Percentiles rank a stretch among this genome's conserved stretches.
Evolutionary conservation across 2,113 vertebrate species (phyloP).

Genomic region (Mesitornis unicolor): DNA sequence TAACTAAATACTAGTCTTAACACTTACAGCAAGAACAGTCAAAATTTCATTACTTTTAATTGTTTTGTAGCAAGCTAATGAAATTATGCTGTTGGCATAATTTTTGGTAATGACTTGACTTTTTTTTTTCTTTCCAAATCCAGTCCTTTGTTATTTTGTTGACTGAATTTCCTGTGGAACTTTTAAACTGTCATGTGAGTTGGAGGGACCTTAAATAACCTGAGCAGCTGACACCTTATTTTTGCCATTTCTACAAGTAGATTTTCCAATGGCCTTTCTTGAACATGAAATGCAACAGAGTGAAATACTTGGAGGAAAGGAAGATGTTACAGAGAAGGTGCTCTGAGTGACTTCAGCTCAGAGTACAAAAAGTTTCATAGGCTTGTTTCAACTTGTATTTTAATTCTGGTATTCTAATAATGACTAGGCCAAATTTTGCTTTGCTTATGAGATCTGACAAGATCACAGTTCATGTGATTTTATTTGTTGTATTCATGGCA

Average conservation of each 20-base stretch:
- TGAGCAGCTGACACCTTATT: not conserved
- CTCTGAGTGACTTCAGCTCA: not conserved
- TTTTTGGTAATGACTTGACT: not conserved
- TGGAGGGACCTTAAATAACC: not conserved
- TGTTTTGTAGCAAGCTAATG: not conserved
- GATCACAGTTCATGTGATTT: conserved; percentile 22
- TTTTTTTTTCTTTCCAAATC: not conserved
- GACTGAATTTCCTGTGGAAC: not conserved
- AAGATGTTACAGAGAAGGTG: not conserved
- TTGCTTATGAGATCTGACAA: conserved; percentile 50
- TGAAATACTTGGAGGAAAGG: not conserved
- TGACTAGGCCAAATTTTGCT: not conserved
- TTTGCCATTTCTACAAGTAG: not conserved
- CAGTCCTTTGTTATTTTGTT: not conserved
- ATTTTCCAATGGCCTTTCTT: not conserved
- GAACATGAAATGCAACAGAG: not conserved
- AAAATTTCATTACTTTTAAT: not conserved
- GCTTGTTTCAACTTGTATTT: not conserved
- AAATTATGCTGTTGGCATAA: not conserved
- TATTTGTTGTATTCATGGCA: conserved; percentile 38
- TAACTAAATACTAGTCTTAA: not conserved
- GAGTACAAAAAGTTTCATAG: not conserved
- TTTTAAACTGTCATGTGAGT: not conserved
- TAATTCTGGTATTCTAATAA: not conserved
- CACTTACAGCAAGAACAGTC: not conserved